Evolutionary conservation across 2,113 vertebrate genomes (phyloP).

Genomic region (Poeciliopsis occidentalis): DNA sequence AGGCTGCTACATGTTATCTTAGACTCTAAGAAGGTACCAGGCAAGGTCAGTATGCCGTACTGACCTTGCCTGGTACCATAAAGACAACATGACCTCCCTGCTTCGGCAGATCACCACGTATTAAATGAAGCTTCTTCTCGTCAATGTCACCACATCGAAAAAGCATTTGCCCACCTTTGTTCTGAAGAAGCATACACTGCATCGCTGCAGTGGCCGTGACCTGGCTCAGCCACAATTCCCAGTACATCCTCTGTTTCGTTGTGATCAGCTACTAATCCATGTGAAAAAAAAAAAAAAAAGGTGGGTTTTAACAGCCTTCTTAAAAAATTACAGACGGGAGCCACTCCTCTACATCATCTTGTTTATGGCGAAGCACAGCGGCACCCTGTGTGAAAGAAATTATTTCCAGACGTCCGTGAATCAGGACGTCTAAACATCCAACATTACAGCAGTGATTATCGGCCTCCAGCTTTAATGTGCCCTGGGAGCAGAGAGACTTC

Average conservation of each 20-base stretch:
- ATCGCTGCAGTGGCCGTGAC: constrained; percentile 66
- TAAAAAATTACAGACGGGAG: neutral
- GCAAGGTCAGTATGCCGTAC: neutral
- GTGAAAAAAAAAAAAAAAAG: constrained; percentile 26
- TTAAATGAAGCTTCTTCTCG: neutral
- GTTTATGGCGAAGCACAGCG: constrained; percentile 2
- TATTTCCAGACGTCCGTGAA: constrained; percentile 44
- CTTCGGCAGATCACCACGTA: neutral
- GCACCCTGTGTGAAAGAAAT: neutral
- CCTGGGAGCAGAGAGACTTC: constrained; percentile 60
- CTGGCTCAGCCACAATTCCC: constrained; percentile 82
- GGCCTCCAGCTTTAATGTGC: constrained; percentile 64
- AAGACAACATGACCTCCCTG: no score
- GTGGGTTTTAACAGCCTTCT: neutral
- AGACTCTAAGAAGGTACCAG: no score
- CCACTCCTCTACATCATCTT: constrained; percentile 16
- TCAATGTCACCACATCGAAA: neutral
- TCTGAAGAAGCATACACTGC: constrained; percentile 73
- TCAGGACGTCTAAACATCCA: constrained; percentile 33
- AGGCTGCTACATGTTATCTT: no score
- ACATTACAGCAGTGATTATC: constrained; percentile 37
- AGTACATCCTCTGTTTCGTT: constrained; percentile 71
- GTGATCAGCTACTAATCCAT: constrained; percentile 21
- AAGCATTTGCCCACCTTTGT: constrained; percentile 74
- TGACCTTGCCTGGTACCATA: no score